Evolutionary conservation across 2,888 invertebrate genomes (phyloP), one percentile per base, ranked within the genome.

Genomic region (Tenodera sinensis): DNA sequence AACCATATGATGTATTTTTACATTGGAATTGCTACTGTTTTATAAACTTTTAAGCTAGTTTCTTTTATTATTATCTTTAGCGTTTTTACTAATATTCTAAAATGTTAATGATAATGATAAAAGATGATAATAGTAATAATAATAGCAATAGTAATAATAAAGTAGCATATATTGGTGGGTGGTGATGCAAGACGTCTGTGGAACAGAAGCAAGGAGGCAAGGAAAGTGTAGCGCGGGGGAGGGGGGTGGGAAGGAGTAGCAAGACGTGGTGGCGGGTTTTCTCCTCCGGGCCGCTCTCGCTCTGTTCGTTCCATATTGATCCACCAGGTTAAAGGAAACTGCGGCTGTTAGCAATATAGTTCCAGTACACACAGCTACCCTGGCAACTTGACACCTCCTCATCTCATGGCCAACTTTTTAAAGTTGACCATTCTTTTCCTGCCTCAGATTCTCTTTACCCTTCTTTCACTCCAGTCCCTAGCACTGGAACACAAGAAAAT

Each of bases 291-390:
- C 54, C 12, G 42, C 42, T 15, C 54, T 71, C 54, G 54, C 54
- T 71, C 54, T 71, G 54, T 83, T 87, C 87, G 54, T 83, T 82
- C 82, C 81, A 87, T 87, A 87, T 87, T 87, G 87, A 87, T 87
- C 87, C 87, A 87, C 82, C 87, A 87, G 87, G 87, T 87, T 87
- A 87, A 87, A 87, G 87, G 87, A 87, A 87, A 87, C 87, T 87
- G 87, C 87, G 87, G 87, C 87, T 87, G 87, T 87, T 87, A 87
- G 87, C 87, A 87, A 87, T 87, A 87, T 87, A 87, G 87, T 87
- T 87, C 87, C 83, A 82, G 87, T 87, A 87, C 87, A 87, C 87
- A 87, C 87, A 87, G 87, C 83, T 87, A 87, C 87, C 87, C 81
- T 87, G 81, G 82, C 87, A 87, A 87, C 87, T 87, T 87, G 87